Evolutionary conservation across 2,797 vertebrate genomes (phyloP), one percentile per base, ranked within the genome.

Genomic region (Sebastes ruberrimus): DNA sequence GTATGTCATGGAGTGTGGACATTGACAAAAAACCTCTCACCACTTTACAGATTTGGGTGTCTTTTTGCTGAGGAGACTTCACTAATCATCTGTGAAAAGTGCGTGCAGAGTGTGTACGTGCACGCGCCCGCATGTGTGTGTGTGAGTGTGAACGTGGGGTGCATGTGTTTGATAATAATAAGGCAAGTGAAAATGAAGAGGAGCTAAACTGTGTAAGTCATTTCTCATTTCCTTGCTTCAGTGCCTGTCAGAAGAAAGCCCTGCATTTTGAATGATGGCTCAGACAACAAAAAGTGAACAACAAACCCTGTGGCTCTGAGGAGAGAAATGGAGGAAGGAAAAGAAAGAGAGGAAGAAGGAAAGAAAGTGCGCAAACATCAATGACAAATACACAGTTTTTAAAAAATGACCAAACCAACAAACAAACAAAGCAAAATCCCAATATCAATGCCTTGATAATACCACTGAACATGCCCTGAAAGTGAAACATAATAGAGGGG

Each of bases 221-320:
- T 95, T 95, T 95, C 93, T 95, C 94, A 94, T 95, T 94, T 93
- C 88, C 87, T 80, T 85, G 93, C 93, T 92, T 82, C 89, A 75
- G 82, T 87, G 92, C 83, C 82, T 88, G 94, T 94, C 92, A 92
- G 90, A 89, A 88, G 90, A 90, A 92, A 92, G 88, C 87, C 88
- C 88, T 77, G 86, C 89, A 80, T 93, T 89, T 87, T 95, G 94
- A 95, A 88, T 90, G 93, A 95, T 95, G 93, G 90, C 74, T 82
- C 83, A 74, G 77, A 93, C 92, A 92, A 93, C 88, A 93, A 89
- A 92, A 85, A 89, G 88, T 91, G 93, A 94, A 92, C 89, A 94
- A 93, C 92, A 94, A 92, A 89, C 89, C 93, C 89, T 30, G 79
- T 87, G 92, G 90, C 92, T 88, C 75, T 30, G 74, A 77, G 74